Percentiles rank a stretch among this genome's conserved stretches.
Conservation (phyloP, 2,888 invertebrate genomes). For the Clusia tigrina region DNA sequence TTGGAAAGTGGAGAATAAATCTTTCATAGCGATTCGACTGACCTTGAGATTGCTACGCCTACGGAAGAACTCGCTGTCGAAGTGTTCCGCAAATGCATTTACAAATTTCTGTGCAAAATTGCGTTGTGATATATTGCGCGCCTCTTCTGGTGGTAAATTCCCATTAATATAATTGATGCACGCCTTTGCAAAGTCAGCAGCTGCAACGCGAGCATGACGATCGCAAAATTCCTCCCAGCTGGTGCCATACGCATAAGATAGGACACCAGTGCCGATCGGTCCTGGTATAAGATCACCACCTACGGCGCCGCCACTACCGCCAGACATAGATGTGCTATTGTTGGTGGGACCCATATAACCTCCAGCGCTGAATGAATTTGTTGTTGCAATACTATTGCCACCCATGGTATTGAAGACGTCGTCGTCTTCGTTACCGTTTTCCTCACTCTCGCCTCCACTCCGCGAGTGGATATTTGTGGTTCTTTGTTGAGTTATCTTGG, state of each 20-base stretch:
- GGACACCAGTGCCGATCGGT: constrained; percentile 44
- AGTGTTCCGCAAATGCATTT: constrained; percentile 84
- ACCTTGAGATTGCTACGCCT: constrained; percentile 67
- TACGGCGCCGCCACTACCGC: constrained; percentile 35
- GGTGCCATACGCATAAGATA: constrained; percentile 71
- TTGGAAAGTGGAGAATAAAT: background rate
- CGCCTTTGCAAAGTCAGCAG: constrained; percentile 87
- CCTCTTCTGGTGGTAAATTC: constrained; percentile 73
- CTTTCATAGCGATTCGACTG: too few relatives aligned
- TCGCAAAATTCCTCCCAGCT: constrained; percentile 87
- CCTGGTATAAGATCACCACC: constrained; percentile 51
- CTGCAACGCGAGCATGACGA: constrained; percentile 84
- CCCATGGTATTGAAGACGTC: constrained; percentile 42
- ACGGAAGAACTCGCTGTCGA: constrained; percentile 78
- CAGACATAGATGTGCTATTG: constrained; percentile 44
- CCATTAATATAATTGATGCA: constrained; percentile 81
- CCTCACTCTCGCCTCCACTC: background rate
- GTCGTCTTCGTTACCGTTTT: background rate
- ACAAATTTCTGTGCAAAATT: constrained; percentile 84
- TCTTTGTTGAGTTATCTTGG: background rate
- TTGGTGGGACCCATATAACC: constrained; percentile 58
- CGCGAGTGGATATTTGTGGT: background rate
- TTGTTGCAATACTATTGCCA: constrained; percentile 48
- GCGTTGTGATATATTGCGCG: constrained; percentile 75
- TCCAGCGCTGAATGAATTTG: constrained; percentile 50